A percentile compares a stretch with the other conserved stretches of the same genome.
phyloP scores from a whole-genome alignment of 2,797 vertebrate species.

The Spheniscus humboldti region DNA sequence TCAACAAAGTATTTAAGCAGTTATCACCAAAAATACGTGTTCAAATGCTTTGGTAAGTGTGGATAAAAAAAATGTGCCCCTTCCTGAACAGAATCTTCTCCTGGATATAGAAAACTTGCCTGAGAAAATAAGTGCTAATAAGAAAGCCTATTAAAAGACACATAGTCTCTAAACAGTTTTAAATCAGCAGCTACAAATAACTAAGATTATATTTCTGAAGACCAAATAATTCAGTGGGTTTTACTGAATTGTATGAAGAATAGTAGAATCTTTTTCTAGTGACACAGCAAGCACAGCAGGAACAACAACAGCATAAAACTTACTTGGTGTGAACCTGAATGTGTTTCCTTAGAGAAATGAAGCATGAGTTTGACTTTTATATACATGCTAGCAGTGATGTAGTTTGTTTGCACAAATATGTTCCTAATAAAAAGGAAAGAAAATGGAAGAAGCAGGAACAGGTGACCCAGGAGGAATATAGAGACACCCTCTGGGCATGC shows the following conservation, averaged over 20 bases:
- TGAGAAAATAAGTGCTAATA: background rate
- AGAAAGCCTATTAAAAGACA: background rate
- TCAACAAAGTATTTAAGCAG: background rate
- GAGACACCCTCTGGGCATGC: background rate
- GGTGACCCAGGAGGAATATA: background rate
- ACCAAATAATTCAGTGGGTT: background rate
- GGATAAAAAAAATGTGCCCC: background rate
- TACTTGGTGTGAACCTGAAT: background rate
- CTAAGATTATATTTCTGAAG: background rate
- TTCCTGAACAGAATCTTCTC: background rate
- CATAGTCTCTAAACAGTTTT: background rate
- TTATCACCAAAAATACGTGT: background rate
- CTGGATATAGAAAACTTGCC: background rate
- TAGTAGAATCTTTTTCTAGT: background rate
- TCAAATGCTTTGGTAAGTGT: background rate
- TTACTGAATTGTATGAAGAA: background rate
- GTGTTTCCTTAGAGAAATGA: background rate
- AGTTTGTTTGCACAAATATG: background rate
- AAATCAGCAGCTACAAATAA: background rate
- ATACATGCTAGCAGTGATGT: background rate
- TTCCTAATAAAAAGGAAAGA: background rate
- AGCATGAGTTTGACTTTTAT: background rate
- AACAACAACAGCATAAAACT: background rate
- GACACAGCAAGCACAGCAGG: background rate
- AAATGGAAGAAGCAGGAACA: background rate